These are phyloP conservation scores for Delichon dasypus DNA, from an alignment of 2,797 vertebrate genomes.

Conservation along the genomic window DNA sequence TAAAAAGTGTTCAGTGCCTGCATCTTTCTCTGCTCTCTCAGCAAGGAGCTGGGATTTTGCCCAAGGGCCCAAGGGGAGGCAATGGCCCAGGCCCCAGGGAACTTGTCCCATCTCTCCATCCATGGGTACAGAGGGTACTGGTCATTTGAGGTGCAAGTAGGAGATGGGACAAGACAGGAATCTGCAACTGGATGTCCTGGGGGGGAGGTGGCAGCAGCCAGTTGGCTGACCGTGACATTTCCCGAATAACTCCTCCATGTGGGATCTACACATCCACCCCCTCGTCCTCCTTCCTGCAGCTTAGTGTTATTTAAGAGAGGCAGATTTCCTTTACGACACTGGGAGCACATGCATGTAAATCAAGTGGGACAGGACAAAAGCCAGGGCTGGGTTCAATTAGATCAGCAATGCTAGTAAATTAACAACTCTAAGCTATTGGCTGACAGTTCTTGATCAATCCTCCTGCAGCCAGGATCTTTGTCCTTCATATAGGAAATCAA, in stretches of 20 bases:
- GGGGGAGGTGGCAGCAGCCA: background rate
- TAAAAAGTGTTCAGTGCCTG: background rate
- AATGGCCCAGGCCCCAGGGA: background rate
- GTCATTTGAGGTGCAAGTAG: rapidly evolving
- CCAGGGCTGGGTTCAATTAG: slow-evolving; percentile 2
- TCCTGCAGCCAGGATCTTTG: background rate
- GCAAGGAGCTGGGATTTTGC: background rate
- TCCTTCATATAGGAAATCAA: background rate
- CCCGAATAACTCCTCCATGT: rapidly evolving
- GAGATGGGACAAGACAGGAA: background rate
- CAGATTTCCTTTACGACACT: background rate
- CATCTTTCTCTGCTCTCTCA: background rate
- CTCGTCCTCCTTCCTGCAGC: background rate
- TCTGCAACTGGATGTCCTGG: background rate
- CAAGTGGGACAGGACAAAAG: slow-evolving; percentile 3
- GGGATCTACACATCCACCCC: background rate
- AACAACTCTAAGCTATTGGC: background rate
- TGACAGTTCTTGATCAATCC: background rate
- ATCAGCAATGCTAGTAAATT: background rate
- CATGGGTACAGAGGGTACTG: background rate
- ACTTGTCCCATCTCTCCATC: background rate
- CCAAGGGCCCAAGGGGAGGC: background rate
- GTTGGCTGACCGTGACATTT: background rate
- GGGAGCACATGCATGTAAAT: rapidly evolving
- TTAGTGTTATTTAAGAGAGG: slow-evolving; percentile 13